Conservation (phyloP, 2,797 vertebrate genomes). For the Pristis pectinata region DNA sequence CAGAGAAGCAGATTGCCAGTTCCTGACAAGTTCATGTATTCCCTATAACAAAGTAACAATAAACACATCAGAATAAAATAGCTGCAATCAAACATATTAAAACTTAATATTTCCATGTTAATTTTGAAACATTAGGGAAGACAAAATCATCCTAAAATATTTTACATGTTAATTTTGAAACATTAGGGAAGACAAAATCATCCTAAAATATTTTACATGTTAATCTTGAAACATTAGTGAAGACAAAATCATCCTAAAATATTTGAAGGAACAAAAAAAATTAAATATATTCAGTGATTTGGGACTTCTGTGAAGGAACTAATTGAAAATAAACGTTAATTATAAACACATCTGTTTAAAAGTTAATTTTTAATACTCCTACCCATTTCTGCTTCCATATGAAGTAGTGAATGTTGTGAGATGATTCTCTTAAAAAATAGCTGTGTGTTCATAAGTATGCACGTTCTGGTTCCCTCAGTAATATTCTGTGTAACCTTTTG, state of each 20-base stretch:
- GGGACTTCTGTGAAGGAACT: neutral
- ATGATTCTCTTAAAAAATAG: neutral
- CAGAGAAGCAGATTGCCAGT: conserved; percentile 11
- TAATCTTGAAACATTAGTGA: neutral
- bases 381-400: neutral
- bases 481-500: neutral
- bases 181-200: neutral
- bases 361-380: neutral
- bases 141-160: no score
- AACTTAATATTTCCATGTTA: neutral
- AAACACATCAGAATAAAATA: neutral
- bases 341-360: neutral
- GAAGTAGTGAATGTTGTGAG: neutral
- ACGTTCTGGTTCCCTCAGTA: neutral
- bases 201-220: neutral
- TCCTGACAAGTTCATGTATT: conserved; percentile 3
- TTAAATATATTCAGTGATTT: neutral
- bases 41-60: conserved; percentile 16
- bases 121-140: neutral
- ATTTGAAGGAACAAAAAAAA: neutral
- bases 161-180: neutral
- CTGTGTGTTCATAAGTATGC: neutral
- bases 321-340: neutral
- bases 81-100: neutral
- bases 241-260: neutral